Evolutionary conservation across 2,113 vertebrate species (phyloP).

Genomic region (Piprites chloris): DNA sequence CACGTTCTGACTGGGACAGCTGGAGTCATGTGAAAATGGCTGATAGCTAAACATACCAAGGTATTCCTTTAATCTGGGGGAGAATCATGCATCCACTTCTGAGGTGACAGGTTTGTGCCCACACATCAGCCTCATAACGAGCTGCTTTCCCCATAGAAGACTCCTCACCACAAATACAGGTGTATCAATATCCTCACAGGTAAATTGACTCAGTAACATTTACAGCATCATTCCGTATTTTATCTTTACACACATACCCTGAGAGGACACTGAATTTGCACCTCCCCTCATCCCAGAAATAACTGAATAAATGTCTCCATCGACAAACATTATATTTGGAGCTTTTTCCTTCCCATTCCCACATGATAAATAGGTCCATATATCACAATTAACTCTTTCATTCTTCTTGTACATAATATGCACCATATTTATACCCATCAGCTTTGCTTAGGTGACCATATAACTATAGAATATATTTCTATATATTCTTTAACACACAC

Average conservation of each 20-base stretch:
- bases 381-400: not conserved
- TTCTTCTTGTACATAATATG: not conserved
- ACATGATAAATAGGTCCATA: not conserved
- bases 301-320: not conserved
- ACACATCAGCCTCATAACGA: not conserved
- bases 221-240: constrained; percentile 16
- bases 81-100: not conserved
- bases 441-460: not conserved
- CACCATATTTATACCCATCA: not conserved
- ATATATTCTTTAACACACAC: not conserved
- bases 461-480: not conserved
- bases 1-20: not conserved
- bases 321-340: not conserved
- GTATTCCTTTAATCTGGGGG: not conserved
- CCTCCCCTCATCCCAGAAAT: not conserved
- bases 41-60: not conserved
- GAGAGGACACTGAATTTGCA: constrained; percentile 9
- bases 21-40: not conserved
- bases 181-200: not conserved
- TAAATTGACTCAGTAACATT: constrained; percentile 44
- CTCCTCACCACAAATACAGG: not conserved
- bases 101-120: not conserved
- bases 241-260: not conserved
- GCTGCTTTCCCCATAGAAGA: constrained; percentile 22
- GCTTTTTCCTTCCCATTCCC: not conserved